Evolutionary conservation across 2,888 invertebrate species (phyloP).

Genomic region (Petrolisthes cinctipes): DNA sequence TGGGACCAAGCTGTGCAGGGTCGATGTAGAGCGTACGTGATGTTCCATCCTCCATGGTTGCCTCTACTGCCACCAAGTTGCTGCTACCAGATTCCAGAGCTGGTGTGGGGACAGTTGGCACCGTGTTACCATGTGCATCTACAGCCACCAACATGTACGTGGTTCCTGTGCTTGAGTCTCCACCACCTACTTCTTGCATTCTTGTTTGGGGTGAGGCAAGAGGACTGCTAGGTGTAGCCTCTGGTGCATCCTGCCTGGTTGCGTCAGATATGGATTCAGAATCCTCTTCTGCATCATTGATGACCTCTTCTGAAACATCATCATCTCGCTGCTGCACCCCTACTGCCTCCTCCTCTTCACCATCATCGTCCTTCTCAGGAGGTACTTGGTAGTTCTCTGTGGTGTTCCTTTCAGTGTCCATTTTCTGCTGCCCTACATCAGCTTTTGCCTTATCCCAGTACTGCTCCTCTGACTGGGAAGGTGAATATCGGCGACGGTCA

Average conservation of each 20-base stretch:
- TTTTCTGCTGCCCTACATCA: neutral
- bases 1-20: constrained; percentile 64
- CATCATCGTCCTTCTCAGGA: neutral
- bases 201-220: neutral
- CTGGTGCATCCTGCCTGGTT: neutral
- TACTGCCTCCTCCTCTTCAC: neutral
- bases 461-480: neutral
- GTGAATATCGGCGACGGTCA: neutral
- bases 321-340: neutral
- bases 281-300: constrained; percentile 14
- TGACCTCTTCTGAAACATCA: neutral
- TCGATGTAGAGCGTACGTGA: constrained; percentile 64
- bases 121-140: constrained; percentile 65
- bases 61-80: constrained; percentile 63
- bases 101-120: constrained; percentile 63
- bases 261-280: neutral
- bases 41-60: constrained; percentile 64
- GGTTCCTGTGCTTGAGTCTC: constrained; percentile 54
- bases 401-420: neutral
- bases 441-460: neutral
- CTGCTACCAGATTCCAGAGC: constrained; percentile 52
- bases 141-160: constrained; percentile 65
- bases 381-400: neutral
- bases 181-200: neutral
- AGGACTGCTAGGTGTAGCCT: neutral